These are phyloP conservation scores for Eidolon helvum DNA, from an alignment of 2,113 vertebrate genomes.

Conservation along the genomic window DNA sequence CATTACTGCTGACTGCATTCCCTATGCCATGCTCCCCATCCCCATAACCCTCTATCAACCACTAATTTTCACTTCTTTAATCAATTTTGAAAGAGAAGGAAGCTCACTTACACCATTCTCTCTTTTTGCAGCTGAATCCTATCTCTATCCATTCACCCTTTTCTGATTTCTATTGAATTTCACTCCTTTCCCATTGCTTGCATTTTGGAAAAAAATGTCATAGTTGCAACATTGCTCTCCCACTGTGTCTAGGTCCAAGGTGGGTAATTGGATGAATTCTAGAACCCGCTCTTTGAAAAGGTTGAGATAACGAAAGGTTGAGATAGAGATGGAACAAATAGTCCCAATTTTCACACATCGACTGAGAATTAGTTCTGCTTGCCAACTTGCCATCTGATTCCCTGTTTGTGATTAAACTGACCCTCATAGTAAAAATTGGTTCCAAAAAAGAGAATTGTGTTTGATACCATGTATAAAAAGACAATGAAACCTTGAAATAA, in stretches of 20 bases:
- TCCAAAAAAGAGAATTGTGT: not conserved
- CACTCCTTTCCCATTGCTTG: not conserved
- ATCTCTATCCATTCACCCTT: not conserved
- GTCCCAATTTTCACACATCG: not conserved
- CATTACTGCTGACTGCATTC: too few relatives aligned
- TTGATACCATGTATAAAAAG: not conserved
- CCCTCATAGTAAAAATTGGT: not conserved
- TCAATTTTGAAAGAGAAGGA: not conserved
- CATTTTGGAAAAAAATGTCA: not conserved
- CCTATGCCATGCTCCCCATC: too few relatives aligned
- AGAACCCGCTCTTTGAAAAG: not conserved
- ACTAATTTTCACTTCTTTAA: too few relatives aligned
- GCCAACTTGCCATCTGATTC: not conserved
- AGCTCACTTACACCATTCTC: not conserved
- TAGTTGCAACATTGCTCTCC: not conserved
- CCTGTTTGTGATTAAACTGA: slow-evolving; percentile 1
- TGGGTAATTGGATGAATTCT: not conserved
- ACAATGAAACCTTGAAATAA: not conserved
- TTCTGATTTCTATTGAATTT: not conserved
- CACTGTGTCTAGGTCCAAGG: not conserved
- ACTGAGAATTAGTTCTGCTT: not conserved
- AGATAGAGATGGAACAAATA: not conserved
- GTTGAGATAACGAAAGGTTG: not conserved
- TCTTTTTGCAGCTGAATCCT: not conserved
- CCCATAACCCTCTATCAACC: too few relatives aligned